Conservation (phyloP, 2,888 invertebrate genomes). For the Xestia sexstrigata region DNA sequence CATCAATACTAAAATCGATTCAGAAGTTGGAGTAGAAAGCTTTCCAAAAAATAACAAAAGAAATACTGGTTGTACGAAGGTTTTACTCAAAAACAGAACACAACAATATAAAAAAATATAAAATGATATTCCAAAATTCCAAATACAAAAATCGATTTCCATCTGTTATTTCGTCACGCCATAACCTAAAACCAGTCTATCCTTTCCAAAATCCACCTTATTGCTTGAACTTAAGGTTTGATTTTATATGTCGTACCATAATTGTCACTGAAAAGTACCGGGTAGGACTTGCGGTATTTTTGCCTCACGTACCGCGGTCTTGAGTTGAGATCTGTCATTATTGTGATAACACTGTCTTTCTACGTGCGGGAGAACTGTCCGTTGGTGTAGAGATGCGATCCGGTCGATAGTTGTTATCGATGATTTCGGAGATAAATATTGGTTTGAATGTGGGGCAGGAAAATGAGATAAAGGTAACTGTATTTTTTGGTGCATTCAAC, state of each 20-base stretch:
- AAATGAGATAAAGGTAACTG: conserved; percentile 5
- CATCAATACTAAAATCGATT: neutral
- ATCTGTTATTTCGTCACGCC: conserved; percentile 67
- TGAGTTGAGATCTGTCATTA: conserved; percentile 88
- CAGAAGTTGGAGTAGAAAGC: neutral
- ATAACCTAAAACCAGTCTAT: conserved; percentile 44
- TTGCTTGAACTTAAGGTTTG: conserved; percentile 17
- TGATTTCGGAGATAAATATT: conserved; percentile 27
- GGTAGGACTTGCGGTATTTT: conserved; percentile 81
- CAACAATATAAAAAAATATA: conserved; percentile 4
- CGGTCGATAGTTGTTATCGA: conserved; percentile 64
- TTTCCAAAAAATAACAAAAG: neutral
- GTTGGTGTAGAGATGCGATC: conserved; percentile 76
- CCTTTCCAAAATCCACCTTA: conserved; percentile 24
- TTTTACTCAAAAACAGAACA: conserved; percentile 31
- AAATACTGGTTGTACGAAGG: neutral
- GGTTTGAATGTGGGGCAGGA: conserved; percentile 15
- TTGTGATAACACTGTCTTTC: conserved; percentile 88
- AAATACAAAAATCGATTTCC: conserved; percentile 69
- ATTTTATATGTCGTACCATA: conserved; percentile 60
- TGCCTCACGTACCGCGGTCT: conserved; percentile 85
- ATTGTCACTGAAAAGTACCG: conserved; percentile 70
- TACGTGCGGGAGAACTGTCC: conserved; percentile 84
- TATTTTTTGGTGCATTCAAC: neutral
- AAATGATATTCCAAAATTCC: conserved; percentile 52